Percentiles rank a stretch among this genome's conserved stretches.
These are phyloP conservation scores for Caerostris darwini DNA, from an alignment of 1,140 invertebrate species.

Conservation along the genomic window DNA sequence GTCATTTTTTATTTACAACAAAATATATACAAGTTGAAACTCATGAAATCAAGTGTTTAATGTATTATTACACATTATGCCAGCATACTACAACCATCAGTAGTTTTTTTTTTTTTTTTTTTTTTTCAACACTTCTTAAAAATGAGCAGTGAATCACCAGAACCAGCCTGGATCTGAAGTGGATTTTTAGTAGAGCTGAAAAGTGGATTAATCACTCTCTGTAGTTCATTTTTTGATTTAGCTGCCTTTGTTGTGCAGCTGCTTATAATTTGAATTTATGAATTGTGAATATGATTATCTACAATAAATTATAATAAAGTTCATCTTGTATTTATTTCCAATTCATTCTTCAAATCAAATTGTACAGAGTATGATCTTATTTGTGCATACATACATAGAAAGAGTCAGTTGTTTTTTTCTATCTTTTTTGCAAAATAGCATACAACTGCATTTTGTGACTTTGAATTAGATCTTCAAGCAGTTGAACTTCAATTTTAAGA, in stretches of 20 bases:
- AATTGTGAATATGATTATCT: not conserved
- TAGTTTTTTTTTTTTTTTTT: slow-evolving; percentile 11
- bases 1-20: slow-evolving; percentile 50
- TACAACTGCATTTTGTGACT: slow-evolving; percentile 80
- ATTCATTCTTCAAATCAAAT: not conserved
- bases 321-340: not conserved
- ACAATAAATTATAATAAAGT: not conserved
- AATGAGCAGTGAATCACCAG: slow-evolving; percentile 17
- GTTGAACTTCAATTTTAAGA: slow-evolving; percentile 79
- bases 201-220: slow-evolving; percentile 10
- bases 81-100: not conserved
- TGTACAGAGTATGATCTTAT: slow-evolving; percentile 25
- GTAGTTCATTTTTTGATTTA: not conserved
- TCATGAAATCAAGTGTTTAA: slow-evolving; percentile 14
- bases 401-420: not conserved
- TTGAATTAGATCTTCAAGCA: slow-evolving; percentile 80
- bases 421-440: slow-evolving; percentile 55
- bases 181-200: not conserved
- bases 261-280: not conserved
- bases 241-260: not conserved
- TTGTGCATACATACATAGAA: slow-evolving; percentile 15
- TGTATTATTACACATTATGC: slow-evolving; percentile 9
- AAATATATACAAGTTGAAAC: slow-evolving; percentile 51
- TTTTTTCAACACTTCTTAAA: not conserved
- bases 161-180: slow-evolving; percentile 35